Evolutionary conservation across 1,140 invertebrate species (phyloP).

Genomic region (Lamellibrachia luymesi): DNA sequence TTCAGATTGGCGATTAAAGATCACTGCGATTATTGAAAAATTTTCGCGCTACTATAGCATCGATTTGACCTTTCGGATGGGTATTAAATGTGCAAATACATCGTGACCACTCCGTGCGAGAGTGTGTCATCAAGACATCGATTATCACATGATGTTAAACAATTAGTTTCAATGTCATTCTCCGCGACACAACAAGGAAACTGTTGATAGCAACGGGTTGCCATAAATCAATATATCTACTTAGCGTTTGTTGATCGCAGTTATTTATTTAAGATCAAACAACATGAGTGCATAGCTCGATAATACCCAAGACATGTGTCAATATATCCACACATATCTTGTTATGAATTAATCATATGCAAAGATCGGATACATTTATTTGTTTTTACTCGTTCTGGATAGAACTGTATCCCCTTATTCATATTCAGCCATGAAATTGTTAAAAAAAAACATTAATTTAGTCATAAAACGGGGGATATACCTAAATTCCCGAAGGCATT

Average conservation of each 20-base stretch:
- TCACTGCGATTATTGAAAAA: neutral
- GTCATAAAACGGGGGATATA: too few relatives aligned
- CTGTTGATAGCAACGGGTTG: neutral
- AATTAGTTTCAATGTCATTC: neutral
- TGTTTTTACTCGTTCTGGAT: too few relatives aligned
- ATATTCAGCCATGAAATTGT: too few relatives aligned
- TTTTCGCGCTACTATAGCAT: neutral
- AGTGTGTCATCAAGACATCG: neutral
- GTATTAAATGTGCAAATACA: neutral
- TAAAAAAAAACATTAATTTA: too few relatives aligned
- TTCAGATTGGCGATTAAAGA: neutral
- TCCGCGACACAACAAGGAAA: neutral
- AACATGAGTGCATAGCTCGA: neutral
- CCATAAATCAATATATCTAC: neutral
- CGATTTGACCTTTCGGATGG: neutral
- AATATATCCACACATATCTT: neutral
- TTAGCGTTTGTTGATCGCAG: neutral
- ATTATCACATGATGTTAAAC: neutral
- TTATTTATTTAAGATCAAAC: neutral
- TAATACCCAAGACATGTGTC: neutral
- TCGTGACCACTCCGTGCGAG: neutral
- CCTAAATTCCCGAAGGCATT: too few relatives aligned
- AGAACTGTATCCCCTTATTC: too few relatives aligned
- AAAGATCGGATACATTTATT: too few relatives aligned
- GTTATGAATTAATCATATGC: neutral